A percentile compares a stretch with the other conserved stretches of the same genome.
phyloP scores from a whole-genome alignment of 1,140 invertebrate genomes.

The Drosophila santomea region DNA sequence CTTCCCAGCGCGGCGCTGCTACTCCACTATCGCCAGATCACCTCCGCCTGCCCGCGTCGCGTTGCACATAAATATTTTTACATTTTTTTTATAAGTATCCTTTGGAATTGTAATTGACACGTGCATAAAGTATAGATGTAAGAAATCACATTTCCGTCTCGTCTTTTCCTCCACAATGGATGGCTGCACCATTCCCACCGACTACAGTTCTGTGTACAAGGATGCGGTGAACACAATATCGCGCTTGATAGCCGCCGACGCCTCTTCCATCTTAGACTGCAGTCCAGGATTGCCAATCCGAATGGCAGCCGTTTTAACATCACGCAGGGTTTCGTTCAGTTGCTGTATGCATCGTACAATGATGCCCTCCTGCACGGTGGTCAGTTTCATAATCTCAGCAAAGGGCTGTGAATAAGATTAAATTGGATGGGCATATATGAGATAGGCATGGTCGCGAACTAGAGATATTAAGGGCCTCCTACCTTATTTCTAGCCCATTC shows the following conservation, averaged over 20 bases:
- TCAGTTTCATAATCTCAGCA: conserved; percentile 95
- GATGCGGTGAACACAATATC: conserved; percentile 99
- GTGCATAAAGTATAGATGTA: conserved; percentile 66
- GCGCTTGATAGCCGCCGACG: conserved; percentile 95
- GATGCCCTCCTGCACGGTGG: conserved; percentile 98
- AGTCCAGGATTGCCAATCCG: conserved; percentile 97
- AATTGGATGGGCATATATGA: not conserved
- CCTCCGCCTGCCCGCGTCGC: conserved; percentile 23
- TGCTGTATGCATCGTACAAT: conserved; percentile 99
- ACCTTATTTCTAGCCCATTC: conserved; percentile 97
- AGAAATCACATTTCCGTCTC: conserved; percentile 39
- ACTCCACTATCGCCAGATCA: conserved; percentile 1
- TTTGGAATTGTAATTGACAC: conserved; percentile 70
- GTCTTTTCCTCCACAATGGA: conserved; percentile 4
- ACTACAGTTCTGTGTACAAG: conserved; percentile 91
- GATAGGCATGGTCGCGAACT: not conserved
- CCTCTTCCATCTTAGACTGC: conserved; percentile 97
- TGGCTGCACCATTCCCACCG: not conserved
- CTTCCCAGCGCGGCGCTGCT: conserved; percentile 16
- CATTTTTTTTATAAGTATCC: conserved; percentile 78
- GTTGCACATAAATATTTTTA: conserved; percentile 55
- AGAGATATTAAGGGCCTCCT: conserved; percentile 62
- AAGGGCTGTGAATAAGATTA: conserved; percentile 88
- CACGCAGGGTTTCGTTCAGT: conserved; percentile 95
- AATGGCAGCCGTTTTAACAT: conserved; percentile 96